phyloP scores from a whole-genome alignment of 1,140 invertebrate species.

The Pseudomyrmex dendroicus region DNA sequence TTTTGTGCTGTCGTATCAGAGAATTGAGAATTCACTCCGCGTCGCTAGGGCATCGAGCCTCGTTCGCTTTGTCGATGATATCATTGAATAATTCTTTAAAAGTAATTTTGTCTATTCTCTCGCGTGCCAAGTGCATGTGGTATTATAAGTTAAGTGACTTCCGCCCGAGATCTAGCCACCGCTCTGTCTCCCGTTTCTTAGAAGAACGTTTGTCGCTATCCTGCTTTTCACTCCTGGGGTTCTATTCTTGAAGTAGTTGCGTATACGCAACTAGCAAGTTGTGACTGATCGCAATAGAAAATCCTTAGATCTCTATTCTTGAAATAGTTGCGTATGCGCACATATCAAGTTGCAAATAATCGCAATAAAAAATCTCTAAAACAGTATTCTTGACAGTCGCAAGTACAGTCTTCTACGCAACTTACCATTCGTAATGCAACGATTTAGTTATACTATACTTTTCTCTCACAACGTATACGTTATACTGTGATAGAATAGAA shows the following conservation, averaged over 20 bases:
- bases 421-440: slow-evolving; percentile 4
- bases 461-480: neutral
- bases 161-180: too few relatives aligned
- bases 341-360: neutral
- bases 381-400: slow-evolving; percentile 14
- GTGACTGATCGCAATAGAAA: slow-evolving; percentile 9
- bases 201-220: too few relatives aligned
- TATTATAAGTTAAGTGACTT: too few relatives aligned
- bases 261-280: slow-evolving; percentile 5
- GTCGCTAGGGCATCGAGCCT: too few relatives aligned
- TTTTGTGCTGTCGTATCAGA: too few relatives aligned
- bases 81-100: too few relatives aligned
- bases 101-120: too few relatives aligned
- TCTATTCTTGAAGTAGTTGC: neutral
- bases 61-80: too few relatives aligned
- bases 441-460: neutral
- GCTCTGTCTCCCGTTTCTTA: too few relatives aligned
- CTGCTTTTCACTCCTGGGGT: too few relatives aligned
- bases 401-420: slow-evolving; percentile 11
- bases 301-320: neutral
- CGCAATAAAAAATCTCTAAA: neutral
- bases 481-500: neutral
- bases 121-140: too few relatives aligned
- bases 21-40: too few relatives aligned
- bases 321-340: slow-evolving; percentile 1